Evolutionary conservation across 2,113 vertebrate genomes (phyloP).

Genomic region (Mormoops blainvillei): DNA sequence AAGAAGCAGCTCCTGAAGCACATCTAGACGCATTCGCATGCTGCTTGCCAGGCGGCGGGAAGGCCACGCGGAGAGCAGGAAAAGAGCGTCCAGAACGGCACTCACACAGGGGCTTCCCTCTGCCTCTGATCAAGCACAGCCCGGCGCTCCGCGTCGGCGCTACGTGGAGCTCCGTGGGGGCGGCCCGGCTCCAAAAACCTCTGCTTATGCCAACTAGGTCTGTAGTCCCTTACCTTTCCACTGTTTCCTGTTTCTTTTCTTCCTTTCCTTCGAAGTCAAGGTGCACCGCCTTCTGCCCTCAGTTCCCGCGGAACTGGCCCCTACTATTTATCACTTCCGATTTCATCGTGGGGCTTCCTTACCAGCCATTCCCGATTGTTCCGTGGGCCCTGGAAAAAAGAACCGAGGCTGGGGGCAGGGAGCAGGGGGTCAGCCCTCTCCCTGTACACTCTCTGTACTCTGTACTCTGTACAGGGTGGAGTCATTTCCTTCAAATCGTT

Average conservation of each 20-base stretch:
- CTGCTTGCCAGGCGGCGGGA: constrained; percentile 52
- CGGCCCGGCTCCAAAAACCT: neutral
- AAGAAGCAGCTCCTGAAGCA: constrained; percentile 41
- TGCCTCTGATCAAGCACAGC: constrained; percentile 32
- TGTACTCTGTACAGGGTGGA: too few species aligned
- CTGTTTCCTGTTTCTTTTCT: constrained; percentile 25
- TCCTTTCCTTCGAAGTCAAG: constrained; percentile 11
- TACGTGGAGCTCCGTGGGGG: neutral
- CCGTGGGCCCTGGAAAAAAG: neutral
- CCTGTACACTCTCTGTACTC: neutral
- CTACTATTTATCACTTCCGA: neutral
- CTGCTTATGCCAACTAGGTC: constrained; percentile 15
- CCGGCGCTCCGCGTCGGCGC: neutral
- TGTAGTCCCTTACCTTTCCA: neutral
- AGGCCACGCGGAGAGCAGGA: constrained; percentile 69
- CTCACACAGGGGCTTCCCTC: constrained; percentile 66
- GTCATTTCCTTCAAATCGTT: neutral
- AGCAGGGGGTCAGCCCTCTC: neutral
- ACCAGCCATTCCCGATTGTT: neutral
- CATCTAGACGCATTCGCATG: constrained; percentile 42
- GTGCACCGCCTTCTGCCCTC: neutral
- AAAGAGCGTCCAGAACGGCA: constrained; percentile 32
- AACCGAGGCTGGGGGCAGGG: neutral
- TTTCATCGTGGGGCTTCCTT: neutral
- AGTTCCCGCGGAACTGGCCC: neutral